These are phyloP conservation scores for Cheilosia soror DNA, from an alignment of 2,888 invertebrate genomes.

Conservation along the genomic window DNA sequence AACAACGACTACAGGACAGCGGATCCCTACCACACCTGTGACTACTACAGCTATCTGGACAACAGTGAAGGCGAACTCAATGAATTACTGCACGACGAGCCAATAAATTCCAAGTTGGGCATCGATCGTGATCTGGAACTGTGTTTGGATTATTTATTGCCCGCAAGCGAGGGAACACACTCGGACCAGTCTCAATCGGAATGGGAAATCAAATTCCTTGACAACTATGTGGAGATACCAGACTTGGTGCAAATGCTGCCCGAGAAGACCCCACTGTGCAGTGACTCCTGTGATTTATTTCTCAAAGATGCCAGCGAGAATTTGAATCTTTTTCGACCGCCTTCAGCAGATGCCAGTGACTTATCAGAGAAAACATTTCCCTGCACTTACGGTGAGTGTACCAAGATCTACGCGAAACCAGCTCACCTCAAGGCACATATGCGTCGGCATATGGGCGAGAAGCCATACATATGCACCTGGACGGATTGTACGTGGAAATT, in stretches of 20 bases:
- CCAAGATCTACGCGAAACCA: conserved; percentile 94
- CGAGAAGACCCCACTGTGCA: conserved; percentile 86
- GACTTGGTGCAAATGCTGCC: conserved; percentile 83
- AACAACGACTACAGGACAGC: conserved; percentile 25
- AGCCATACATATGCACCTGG: conserved; percentile 90
- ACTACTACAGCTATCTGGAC: conserved; percentile 71
- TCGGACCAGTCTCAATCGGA: conserved; percentile 77
- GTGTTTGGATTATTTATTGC: conserved; percentile 74
- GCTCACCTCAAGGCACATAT: conserved; percentile 95
- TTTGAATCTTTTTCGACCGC: conserved; percentile 77
- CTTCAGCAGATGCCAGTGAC: conserved; percentile 10
- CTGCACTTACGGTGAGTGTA: conserved; percentile 89
- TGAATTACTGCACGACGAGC: conserved; percentile 59
- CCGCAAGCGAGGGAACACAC: conserved; percentile 46
- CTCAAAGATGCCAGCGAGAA: conserved; percentile 84
- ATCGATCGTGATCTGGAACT: conserved; percentile 75
- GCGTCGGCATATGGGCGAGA: conserved; percentile 92
- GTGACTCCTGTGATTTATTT: conserved; percentile 85
- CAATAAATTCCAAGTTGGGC: conserved; percentile 55
- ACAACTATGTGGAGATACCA: conserved; percentile 82
- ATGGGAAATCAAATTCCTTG: conserved; percentile 82
- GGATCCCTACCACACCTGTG: conserved; percentile 59
- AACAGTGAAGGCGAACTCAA: conserved; percentile 43
- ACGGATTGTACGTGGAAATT: conserved; percentile 95
- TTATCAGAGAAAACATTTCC: conserved; percentile 86